Percentiles rank a stretch among this genome's conserved stretches.
Conservation (phyloP, 1,140 invertebrate genomes). For the Bombus picipes region DNA sequence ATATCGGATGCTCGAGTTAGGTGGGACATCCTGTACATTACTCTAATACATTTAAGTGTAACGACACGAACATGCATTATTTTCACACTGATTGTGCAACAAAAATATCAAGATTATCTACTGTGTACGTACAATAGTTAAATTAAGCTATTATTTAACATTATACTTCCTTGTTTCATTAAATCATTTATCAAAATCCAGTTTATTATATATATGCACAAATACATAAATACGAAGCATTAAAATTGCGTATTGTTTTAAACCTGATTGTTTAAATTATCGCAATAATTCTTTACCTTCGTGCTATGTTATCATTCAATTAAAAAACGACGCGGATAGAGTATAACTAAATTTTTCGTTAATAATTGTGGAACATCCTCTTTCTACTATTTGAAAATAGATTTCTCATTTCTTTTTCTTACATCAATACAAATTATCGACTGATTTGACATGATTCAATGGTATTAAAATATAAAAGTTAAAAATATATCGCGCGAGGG, state of each 20-base stretch:
- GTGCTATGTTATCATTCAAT: too few relatives aligned
- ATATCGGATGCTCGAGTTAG: too few relatives aligned
- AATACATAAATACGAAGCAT: background rate
- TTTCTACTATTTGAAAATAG: background rate
- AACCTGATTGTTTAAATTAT: background rate
- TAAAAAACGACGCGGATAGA: background rate
- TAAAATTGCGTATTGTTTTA: background rate
- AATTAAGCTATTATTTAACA: background rate
- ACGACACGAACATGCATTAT: background rate
- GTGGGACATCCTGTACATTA: too few relatives aligned
- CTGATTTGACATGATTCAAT: background rate
- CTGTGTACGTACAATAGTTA: background rate
- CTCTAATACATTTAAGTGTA: too few relatives aligned
- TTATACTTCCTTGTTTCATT: background rate
- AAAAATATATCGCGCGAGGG: background rate
- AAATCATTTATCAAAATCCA: background rate
- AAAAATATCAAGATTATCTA: background rate
- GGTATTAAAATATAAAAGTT: background rate
- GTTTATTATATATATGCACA: background rate
- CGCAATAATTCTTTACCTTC: background rate
- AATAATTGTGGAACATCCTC: too few relatives aligned
- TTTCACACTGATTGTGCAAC: background rate
- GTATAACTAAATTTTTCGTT: too few relatives aligned
- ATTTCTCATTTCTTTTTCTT: background rate
- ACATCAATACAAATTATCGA: background rate